These are phyloP conservation scores for Odontomyia ornata DNA, from an alignment of 2,888 invertebrate genomes.

Conservation along the genomic window DNA sequence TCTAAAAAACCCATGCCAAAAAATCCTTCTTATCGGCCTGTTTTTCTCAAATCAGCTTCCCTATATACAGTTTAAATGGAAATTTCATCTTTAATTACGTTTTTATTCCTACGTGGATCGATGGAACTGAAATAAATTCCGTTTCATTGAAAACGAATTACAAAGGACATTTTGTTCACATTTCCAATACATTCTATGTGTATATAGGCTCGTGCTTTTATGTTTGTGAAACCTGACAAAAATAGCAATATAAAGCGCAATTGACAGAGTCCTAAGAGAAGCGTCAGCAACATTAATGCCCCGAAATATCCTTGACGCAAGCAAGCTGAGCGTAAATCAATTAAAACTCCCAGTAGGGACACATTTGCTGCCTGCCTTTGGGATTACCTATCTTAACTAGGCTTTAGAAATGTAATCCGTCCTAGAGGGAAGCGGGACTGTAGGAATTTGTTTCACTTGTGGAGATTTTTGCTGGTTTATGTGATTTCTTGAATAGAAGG, in stretches of 20 bases:
- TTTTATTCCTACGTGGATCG: not conserved
- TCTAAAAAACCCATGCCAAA: no score
- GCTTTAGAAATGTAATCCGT: not conserved
- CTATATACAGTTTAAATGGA: not conserved
- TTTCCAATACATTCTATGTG: not conserved
- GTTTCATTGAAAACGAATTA: not conserved
- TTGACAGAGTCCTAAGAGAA: not conserved
- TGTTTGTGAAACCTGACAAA: not conserved
- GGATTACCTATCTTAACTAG: not conserved
- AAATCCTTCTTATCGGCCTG: no score
- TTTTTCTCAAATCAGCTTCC: no score
- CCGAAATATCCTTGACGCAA: not conserved
- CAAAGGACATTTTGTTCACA: not conserved
- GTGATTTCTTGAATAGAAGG: no score
- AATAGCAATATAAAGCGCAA: not conserved
- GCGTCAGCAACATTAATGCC: not conserved
- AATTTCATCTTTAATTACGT: not conserved
- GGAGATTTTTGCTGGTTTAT: no score
- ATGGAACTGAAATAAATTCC: not conserved
- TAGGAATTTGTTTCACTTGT: no score
- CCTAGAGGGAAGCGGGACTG: not conserved
- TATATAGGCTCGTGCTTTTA: not conserved
- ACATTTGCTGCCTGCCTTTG: no score
- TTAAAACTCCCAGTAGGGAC: slow-evolving; percentile 11
- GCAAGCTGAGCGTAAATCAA: slow-evolving; percentile 15